These are phyloP conservation scores for Poecilobothrus nobilitatus DNA, from an alignment of 2,888 invertebrate genomes.

Conservation along the genomic window DNA sequence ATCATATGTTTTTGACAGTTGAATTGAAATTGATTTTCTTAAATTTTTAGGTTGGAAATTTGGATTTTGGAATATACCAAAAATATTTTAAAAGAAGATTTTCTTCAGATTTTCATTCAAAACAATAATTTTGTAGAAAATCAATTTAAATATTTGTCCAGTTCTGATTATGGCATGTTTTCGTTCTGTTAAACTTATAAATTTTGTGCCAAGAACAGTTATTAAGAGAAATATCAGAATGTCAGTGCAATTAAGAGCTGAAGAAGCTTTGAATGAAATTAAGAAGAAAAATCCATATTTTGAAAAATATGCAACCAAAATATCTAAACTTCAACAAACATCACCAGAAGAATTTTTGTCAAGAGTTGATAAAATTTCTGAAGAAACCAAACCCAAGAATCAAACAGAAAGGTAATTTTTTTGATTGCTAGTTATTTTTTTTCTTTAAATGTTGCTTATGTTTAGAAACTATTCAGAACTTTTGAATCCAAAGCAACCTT, in stretches of 20 bases:
- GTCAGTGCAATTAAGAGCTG: conserved; percentile 41
- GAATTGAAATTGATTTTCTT: no score
- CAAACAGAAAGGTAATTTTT: conserved; percentile 34
- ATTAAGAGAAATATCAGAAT: conserved; percentile 36
- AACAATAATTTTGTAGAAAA: no score
- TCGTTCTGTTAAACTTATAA: conserved; percentile 19
- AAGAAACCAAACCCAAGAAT: conserved; percentile 35
- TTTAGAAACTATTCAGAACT: conserved; percentile 56
- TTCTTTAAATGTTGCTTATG: not conserved
- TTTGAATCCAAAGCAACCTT: conserved; percentile 53
- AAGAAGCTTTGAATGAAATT: conserved; percentile 47
- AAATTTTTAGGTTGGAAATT: no score
- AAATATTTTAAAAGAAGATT: no score
- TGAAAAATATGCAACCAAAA: conserved; percentile 71
- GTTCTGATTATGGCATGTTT: conserved; percentile 27
- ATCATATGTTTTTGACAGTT: no score
- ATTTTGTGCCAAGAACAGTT: conserved; percentile 16
- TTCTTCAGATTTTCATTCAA: no score
- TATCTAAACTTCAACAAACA: conserved; percentile 62
- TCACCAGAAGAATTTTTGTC: conserved; percentile 66
- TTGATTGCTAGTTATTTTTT: conserved; percentile 9
- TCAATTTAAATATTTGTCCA: no score
- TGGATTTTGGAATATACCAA: no score
- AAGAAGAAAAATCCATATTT: conserved; percentile 63
- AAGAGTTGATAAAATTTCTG: conserved; percentile 48